Base-by-base conservation (phyloP, 2,113 vertebrate species). In the Podarcis raffonei region DNA sequence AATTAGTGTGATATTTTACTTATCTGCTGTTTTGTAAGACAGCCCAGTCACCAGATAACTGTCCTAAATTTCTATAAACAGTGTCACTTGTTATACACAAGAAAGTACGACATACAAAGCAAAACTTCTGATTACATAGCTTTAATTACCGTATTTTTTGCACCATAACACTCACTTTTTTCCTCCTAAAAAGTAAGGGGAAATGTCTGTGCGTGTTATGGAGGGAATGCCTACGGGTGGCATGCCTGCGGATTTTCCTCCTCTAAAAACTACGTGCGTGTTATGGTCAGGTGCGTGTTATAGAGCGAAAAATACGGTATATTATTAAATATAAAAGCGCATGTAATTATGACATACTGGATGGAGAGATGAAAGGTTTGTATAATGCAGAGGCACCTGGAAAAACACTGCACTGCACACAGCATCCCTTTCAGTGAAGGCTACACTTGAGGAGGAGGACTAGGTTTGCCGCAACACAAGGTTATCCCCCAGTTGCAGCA, bases 31-130 rank as follows among this genome's bases (percentile, higher is more conserved):
- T 95, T 87, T 89, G 75, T 84, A 91, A 94, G 22, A 84, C 77
- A 89, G 69, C 92, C 13, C 53, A 93, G 85, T 90, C 89, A 94
- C 85, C 75, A 83, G 59, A 89, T 90, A 78, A 91, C 90, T 91
- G 86, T 87, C 80, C 91, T 84, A 66, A 94, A 90, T 39, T 94
- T 25, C 79, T 87, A 37, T 42, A 93, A 53, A 88, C 62, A 91
- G 87, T 66, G 74, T 27, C 65, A 90, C 87, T 0, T 74, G 57
- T 48, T 68, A 84, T 25, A 80, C 48, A 92, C 39, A 92, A 87
- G 22, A 90, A 89, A 83, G 18, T 68, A 81, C 35, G 57, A 76
- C 84, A 91, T 93, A 82, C 1, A 88, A 91, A 86, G 6, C 9
- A 80, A 42, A 35, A 90, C 82, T 15, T 88, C 9, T 8, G 65